Evolutionary conservation across 2,113 vertebrate genomes (phyloP).

Genomic region (Taurulus bubalis): DNA sequence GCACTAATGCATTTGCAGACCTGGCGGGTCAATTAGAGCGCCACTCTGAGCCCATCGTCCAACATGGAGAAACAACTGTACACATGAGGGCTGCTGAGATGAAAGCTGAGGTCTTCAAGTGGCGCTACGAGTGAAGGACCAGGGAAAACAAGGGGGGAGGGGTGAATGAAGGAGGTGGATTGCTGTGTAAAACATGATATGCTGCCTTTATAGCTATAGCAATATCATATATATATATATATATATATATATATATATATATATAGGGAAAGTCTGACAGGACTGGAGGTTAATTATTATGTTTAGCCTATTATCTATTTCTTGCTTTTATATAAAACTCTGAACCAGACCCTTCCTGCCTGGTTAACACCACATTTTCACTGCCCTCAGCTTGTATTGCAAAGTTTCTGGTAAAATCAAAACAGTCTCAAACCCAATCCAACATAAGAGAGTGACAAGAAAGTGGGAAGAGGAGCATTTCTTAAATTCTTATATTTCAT

Average conservation of each 20-base stretch:
- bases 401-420: background rate
- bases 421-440: background rate
- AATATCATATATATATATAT: background rate
- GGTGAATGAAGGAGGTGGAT: conserved; percentile 21
- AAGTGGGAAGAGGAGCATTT: background rate
- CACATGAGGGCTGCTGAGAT: conserved; percentile 39
- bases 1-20: conserved; percentile 70
- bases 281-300: background rate
- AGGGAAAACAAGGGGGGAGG: conserved; percentile 7
- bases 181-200: conserved; percentile 6
- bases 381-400: background rate
- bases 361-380: background rate
- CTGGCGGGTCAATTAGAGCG: conserved; percentile 51
- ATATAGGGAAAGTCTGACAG: conserved; percentile 3
- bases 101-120: conserved; percentile 47
- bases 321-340: background rate
- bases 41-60: conserved; percentile 39
- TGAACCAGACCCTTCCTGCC: background rate
- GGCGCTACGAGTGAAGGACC: conserved; percentile 45
- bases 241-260: background rate
- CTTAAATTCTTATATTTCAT: background rate
- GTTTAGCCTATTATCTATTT: background rate
- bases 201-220: background rate
- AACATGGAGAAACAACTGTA: conserved; percentile 50
- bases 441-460: background rate